Conservation (phyloP, 2,113 vertebrate genomes). For the Anoura caudifer region DNA sequence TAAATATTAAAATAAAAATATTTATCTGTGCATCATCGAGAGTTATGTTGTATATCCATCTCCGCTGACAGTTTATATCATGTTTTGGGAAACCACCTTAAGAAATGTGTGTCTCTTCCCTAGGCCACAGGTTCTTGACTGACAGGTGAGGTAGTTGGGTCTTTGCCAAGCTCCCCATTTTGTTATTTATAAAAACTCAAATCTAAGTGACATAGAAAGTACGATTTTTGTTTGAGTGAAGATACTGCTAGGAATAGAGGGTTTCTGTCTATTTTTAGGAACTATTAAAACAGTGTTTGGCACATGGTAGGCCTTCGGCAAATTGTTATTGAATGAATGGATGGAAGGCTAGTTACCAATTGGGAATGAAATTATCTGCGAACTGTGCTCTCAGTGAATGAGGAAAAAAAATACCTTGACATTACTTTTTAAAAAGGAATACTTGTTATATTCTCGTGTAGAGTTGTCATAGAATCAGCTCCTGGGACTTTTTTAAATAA, state of each 20-base stretch:
- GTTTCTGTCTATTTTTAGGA: not conserved
- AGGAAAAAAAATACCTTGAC: not conserved
- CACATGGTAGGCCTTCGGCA: not conserved
- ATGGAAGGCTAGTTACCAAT: not conserved
- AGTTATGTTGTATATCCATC: not conserved
- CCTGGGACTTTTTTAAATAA: constrained; percentile 8
- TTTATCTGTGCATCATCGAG: not conserved
- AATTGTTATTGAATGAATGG: not conserved
- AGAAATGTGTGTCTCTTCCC: not conserved
- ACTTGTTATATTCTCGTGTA: not conserved
- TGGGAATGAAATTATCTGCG: constrained; percentile 29
- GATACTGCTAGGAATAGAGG: not conserved
- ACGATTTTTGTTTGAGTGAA: not conserved
- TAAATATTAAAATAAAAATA: not conserved
- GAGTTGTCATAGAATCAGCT: not conserved
- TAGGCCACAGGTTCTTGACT: not conserved
- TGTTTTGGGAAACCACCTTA: not conserved
- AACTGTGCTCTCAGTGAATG: not conserved
- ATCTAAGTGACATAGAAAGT: not conserved
- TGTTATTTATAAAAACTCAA: not conserved
- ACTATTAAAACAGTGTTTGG: not conserved
- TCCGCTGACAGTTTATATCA: not conserved
- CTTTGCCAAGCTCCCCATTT: not conserved
- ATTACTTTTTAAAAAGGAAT: not conserved
- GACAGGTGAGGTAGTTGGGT: not conserved